Conservation (phyloP, 2,888 invertebrate species). For the Belgica antarctica region DNA sequence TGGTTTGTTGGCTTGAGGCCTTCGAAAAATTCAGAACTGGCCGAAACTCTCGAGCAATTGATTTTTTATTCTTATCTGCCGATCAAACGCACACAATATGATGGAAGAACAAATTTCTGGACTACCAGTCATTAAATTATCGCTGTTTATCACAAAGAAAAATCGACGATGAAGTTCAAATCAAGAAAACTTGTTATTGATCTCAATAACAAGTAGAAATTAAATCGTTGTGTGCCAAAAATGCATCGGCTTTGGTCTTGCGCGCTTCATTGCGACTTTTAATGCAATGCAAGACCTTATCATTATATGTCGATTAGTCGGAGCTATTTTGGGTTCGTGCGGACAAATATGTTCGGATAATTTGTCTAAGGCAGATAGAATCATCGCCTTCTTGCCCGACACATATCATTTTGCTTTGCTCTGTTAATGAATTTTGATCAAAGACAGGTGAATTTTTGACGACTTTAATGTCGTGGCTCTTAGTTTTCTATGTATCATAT, state of each 20-base stretch:
- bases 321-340: conserved; percentile 1
- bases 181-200: too few species aligned
- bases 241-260: too few species aligned
- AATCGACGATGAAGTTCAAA: too few species aligned
- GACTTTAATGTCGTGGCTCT: neutral
- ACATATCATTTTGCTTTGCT: conserved; percentile 12
- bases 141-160: too few species aligned
- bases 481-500: conserved; percentile 9
- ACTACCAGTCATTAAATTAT: too few species aligned
- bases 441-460: conserved; percentile 24
- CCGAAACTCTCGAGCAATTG: too few species aligned
- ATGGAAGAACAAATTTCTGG: too few species aligned
- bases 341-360: neutral
- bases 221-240: too few species aligned
- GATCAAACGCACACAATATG: too few species aligned
- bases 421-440: conserved; percentile 26
- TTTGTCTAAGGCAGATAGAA: conserved; percentile 16
- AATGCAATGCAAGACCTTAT: conserved; percentile 2
- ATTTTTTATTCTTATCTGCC: too few species aligned
- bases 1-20: conserved; percentile 22
- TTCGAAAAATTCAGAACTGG: neutral
- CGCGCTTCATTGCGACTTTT: neutral
- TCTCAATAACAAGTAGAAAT: too few species aligned
- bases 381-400: conserved; percentile 9
- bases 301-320: conserved; percentile 15